These are phyloP conservation scores for Siniperca undulata DNA, from an alignment of 2,797 vertebrate genomes.

Conservation along the genomic window DNA sequence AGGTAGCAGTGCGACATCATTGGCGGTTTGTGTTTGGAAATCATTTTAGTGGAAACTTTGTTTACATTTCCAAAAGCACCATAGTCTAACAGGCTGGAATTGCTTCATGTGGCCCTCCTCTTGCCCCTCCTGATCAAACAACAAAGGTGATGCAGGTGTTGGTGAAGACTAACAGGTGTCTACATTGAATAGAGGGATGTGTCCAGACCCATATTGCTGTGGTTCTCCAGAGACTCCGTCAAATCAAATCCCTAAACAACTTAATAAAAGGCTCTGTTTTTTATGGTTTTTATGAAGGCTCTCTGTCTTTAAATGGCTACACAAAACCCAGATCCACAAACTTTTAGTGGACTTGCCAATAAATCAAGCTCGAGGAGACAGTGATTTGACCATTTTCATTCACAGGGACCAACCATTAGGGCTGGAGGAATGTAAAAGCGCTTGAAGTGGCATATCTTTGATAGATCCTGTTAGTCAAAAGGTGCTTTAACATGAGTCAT, in stretches of 20 bases:
- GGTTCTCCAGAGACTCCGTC: not conserved
- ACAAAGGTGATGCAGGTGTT: not conserved
- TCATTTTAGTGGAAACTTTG: not conserved
- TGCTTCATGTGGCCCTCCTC: not conserved
- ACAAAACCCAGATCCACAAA: slow-evolving; percentile 30
- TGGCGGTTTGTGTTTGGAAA: not conserved
- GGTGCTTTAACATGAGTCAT: slow-evolving; percentile 68
- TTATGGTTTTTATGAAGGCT: not conserved
- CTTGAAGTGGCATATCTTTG: slow-evolving; percentile 62
- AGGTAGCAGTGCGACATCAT: not conserved
- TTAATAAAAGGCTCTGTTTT: slow-evolving; percentile 5
- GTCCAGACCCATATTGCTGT: not conserved
- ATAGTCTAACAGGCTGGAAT: not conserved
- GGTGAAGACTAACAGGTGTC: not conserved
- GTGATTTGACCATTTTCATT: slow-evolving; percentile 58
- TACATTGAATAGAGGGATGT: not conserved
- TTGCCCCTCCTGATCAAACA: not conserved
- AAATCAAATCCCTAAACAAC: not conserved
- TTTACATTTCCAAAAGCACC: not conserved
- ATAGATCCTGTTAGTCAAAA: slow-evolving; percentile 74
- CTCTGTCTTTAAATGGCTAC: not conserved
- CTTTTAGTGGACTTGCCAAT: slow-evolving; percentile 40
- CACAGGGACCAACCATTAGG: slow-evolving; percentile 37
- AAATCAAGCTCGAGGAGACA: slow-evolving; percentile 58
- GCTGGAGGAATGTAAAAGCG: slow-evolving; percentile 25